Conservation (phyloP, 2,797 vertebrate genomes). For the Poeciliopsis presidionis region DNA sequence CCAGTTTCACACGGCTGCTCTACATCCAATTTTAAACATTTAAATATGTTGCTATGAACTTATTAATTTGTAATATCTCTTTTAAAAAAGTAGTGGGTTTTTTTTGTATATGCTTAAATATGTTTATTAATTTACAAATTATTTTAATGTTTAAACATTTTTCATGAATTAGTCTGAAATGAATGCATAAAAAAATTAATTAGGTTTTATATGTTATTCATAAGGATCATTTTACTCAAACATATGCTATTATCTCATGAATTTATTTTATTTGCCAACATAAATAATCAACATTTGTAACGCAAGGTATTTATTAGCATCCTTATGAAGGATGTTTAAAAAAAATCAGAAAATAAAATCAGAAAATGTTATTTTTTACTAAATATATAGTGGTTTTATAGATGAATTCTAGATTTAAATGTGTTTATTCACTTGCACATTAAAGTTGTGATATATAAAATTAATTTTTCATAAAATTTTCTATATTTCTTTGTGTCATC, state of each 20-base stretch:
- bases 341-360: too few relatives aligned
- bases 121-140: not conserved
- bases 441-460: too few relatives aligned
- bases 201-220: not conserved
- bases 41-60: not conserved
- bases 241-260: not conserved
- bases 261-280: not conserved
- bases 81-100: not conserved
- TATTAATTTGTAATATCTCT: not conserved
- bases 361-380: not conserved
- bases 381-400: not conserved
- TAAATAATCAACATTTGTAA: not conserved
- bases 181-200: not conserved
- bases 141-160: not conserved
- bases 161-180: not conserved
- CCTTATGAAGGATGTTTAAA: not conserved
- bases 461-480: too few relatives aligned
- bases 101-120: not conserved
- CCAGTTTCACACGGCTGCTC: constrained; percentile 7
- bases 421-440: not conserved
- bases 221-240: not conserved
- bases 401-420: not conserved
- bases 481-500: too few relatives aligned
- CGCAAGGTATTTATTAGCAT: too few relatives aligned
- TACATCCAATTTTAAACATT: constrained; percentile 10